Conservation (phyloP, 2,888 invertebrate species). For the Punctoribates punctum region DNA sequence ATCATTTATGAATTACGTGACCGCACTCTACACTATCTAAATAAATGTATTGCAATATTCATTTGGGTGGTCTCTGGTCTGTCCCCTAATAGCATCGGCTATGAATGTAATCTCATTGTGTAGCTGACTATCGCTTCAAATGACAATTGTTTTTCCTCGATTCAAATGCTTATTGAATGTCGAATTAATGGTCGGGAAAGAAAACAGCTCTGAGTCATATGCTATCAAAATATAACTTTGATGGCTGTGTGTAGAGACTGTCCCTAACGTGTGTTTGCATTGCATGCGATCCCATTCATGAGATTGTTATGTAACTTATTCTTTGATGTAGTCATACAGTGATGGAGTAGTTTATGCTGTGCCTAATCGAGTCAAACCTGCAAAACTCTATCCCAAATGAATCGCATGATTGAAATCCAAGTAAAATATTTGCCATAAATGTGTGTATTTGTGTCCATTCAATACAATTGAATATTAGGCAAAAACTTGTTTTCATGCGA, state of each 20-base stretch:
- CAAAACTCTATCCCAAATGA: background rate
- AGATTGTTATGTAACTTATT: background rate
- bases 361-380: background rate
- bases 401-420: constrained; percentile 3
- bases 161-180: constrained; percentile 31
- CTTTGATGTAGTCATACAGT: background rate
- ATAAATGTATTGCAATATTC: constrained; percentile 31
- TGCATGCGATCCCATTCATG: background rate
- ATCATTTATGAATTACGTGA: constrained; percentile 36
- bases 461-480: constrained; percentile 15
- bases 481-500: background rate
- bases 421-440: constrained; percentile 3
- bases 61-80: constrained; percentile 24
- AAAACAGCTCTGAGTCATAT: constrained; percentile 24
- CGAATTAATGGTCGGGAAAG: constrained; percentile 17
- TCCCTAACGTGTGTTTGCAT: constrained; percentile 15
- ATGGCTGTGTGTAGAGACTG: background rate
- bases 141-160: constrained; percentile 11
- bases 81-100: background rate
- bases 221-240: constrained; percentile 31
- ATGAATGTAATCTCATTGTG: background rate
- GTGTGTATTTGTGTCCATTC: background rate
- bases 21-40: constrained; percentile 17
- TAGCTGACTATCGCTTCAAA: background rate
- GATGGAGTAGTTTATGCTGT: background rate